These are phyloP conservation scores for Pholis gunnellus DNA, from an alignment of 2,113 vertebrate species.

Conservation along the genomic window DNA sequence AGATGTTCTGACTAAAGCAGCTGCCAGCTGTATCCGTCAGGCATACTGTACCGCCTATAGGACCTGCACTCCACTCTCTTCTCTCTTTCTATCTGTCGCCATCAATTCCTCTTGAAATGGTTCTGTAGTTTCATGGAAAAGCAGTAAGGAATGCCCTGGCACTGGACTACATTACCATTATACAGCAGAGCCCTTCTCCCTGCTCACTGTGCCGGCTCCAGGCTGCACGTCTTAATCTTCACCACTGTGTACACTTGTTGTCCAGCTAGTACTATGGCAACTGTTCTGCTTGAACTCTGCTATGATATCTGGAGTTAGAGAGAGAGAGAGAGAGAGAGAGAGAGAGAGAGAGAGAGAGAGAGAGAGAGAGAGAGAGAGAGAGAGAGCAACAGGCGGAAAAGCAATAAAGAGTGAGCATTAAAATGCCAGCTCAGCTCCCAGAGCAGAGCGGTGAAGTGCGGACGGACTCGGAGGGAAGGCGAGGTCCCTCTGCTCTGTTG, in stretches of 20 bases:
- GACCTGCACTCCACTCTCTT: slow-evolving; percentile 9
- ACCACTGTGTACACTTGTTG: slow-evolving; percentile 78
- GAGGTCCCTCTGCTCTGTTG: slow-evolving; percentile 28
- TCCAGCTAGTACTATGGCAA: slow-evolving; percentile 70
- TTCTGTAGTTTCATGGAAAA: slow-evolving; percentile 43
- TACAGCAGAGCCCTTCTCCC: slow-evolving; percentile 25
- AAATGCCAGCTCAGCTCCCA: slow-evolving; percentile 35
- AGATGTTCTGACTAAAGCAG: slow-evolving; percentile 59
- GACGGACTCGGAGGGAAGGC: slow-evolving; percentile 21
- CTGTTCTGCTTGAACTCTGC: slow-evolving; percentile 47
- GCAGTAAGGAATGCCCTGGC: slow-evolving; percentile 70
- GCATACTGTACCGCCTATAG: not conserved
- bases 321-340: not conserved
- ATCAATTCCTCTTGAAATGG: slow-evolving; percentile 30
- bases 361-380: slow-evolving; percentile 22
- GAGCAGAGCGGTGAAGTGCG: slow-evolving; percentile 27
- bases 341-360: no score
- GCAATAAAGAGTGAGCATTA: slow-evolving; percentile 58
- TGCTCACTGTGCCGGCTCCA: slow-evolving; percentile 29
- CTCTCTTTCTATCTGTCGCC: slow-evolving; percentile 16
- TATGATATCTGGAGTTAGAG: slow-evolving; percentile 53
- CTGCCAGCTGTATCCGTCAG: slow-evolving; percentile 36
- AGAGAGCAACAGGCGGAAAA: slow-evolving; percentile 41
- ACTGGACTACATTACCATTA: slow-evolving; percentile 30
- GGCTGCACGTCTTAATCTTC: slow-evolving; percentile 65